Evolutionary conservation across 2,888 invertebrate species (phyloP), one percentile per base, ranked within the genome.

Genomic region (Eupithecia vulgata): DNA sequence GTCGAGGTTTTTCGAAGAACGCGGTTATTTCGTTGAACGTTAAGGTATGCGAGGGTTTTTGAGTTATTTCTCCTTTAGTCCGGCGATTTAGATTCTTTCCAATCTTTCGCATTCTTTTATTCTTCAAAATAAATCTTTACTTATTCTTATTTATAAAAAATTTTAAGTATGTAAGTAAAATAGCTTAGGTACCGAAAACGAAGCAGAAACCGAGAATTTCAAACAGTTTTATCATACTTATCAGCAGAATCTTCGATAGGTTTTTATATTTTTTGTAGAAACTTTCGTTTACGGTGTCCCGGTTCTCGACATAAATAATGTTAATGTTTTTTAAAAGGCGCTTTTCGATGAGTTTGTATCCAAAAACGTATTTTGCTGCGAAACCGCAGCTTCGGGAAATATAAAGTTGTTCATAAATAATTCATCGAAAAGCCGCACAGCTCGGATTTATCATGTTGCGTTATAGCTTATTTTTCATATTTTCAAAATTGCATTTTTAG

Each of bases 341-440:
- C 90, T 92, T 75, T 91, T 91, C 90, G 87, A 90, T 90, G 90
- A 90, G 92, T 90, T 92, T 90, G 90, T 91, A 85, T 85, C 88
- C 86, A 88, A 91, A 92, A 91, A 88, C 87, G 87, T 85, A 82
- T 88, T 89, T 90, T 70, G 75, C 72, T 59, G 84, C 87, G 86
- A 89, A 88, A 88, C 86, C 82, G 80, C 81, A 57, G 85, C 68
- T 57, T 75, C 72, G 72, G 87, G 87, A 90, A 90, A 88, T 91
- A 91, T 91, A 85, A 92, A 93, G 91, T 88, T 93, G 91, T 93
- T 85, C 89, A 91, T 93, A 88, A 88, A 92, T 93, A 85, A 93
- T 92, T 90, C 91, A 93, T 88, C 79, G 70, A 82, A 75, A 76
- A 78, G 84, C 84, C 84, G 67, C 71, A 70, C 68, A 68, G 59